Evolutionary conservation across 2,113 vertebrate genomes (phyloP).

Genomic region (Labeo catla): DNA sequence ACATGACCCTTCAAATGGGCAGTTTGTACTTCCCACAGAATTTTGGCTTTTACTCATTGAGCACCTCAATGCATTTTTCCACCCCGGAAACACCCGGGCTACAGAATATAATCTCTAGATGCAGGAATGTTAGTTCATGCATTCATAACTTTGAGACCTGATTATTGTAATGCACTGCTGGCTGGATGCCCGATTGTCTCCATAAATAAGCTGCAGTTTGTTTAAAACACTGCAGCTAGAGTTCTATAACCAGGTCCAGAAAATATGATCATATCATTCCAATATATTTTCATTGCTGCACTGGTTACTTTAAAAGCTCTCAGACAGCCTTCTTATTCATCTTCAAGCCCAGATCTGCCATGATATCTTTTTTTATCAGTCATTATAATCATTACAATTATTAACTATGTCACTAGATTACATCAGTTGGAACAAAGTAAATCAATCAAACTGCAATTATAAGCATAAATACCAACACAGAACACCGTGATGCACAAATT

Average conservation of each 20-base stretch:
- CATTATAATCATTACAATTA: background rate
- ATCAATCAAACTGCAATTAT: no score
- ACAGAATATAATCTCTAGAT: background rate
- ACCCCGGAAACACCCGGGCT: background rate
- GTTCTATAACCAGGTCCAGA: background rate
- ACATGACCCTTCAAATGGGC: background rate
- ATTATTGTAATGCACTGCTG: conserved; percentile 32
- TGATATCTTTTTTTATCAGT: no score
- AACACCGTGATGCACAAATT: background rate
- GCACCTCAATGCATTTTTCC: background rate
- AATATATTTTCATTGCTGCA: background rate
- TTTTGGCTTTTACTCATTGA: background rate
- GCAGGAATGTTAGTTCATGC: conserved; percentile 12
- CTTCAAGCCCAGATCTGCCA: background rate
- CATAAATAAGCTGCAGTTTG: conserved; percentile 1
- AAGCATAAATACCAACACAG: background rate
- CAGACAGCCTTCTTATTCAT: background rate
- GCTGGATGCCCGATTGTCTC: background rate
- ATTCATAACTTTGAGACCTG: conserved; percentile 12
- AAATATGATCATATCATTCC: background rate
- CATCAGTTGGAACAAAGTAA: background rate
- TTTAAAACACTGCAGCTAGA: conserved; percentile 7
- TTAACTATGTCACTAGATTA: background rate
- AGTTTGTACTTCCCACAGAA: background rate
- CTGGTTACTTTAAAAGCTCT: background rate